phyloP scores from a whole-genome alignment of 2,797 vertebrate genomes.

The Pantherophis vulpinus region DNA sequence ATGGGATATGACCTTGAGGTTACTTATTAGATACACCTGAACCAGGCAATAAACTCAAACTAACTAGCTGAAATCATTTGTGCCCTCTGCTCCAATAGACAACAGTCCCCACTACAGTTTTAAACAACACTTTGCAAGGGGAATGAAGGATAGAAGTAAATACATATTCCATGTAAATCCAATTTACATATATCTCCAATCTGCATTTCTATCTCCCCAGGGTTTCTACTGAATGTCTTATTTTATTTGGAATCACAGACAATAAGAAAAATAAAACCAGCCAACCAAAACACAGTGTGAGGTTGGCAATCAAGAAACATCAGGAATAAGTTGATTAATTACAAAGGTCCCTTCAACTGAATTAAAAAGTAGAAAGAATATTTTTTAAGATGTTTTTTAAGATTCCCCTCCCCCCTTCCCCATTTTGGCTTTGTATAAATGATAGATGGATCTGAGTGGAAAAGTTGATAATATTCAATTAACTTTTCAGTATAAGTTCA shows the following conservation, averaged over 20 bases:
- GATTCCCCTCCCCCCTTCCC: no score
- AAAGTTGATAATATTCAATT: not conserved
- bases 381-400: not conserved
- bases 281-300: not conserved
- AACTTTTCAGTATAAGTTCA: not conserved
- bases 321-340: not conserved
- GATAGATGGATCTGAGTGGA: not conserved
- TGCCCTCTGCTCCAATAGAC: constrained; percentile 57
- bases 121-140: constrained; percentile 20
- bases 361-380: not conserved
- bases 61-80: constrained; percentile 55
- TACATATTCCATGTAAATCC: not conserved
- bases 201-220: constrained; percentile 6
- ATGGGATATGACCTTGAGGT: constrained; percentile 78
- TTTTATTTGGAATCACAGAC: constrained; percentile 7
- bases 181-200: constrained; percentile 7
- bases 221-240: not conserved
- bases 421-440: not conserved
- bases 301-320: not conserved
- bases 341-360: not conserved
- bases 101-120: constrained; percentile 44
- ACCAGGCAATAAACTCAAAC: constrained; percentile 72
- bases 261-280: constrained; percentile 2
- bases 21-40: constrained; percentile 84
- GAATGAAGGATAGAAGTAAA: constrained; percentile 8